Conservation (phyloP, 2,888 invertebrate species). For the Notodonta dromedarius region DNA sequence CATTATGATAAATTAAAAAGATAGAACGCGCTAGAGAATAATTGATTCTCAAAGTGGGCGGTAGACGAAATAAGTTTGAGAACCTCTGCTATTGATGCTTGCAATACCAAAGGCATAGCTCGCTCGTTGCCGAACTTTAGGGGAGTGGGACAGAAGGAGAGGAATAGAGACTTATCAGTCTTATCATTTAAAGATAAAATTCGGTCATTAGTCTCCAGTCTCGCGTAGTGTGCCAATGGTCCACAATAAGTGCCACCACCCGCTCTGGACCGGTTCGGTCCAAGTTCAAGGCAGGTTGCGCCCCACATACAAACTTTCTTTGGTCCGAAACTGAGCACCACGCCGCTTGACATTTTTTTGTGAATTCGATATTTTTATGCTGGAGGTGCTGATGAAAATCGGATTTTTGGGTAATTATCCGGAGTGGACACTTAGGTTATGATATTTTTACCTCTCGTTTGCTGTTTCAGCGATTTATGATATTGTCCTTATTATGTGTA, state of each 20-base stretch:
- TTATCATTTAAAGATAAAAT: not conserved
- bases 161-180: not conserved
- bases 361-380: slow-evolving; percentile 20
- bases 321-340: slow-evolving; percentile 52
- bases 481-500: too few species aligned
- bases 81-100: too few species aligned
- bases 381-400: slow-evolving; percentile 10
- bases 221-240: slow-evolving; percentile 35
- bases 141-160: too few species aligned
- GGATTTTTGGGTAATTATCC: slow-evolving; percentile 10
- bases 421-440: not conserved
- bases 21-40: too few species aligned
- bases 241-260: slow-evolving; percentile 50
- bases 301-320: slow-evolving; percentile 74
- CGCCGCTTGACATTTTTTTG: slow-evolving; percentile 44
- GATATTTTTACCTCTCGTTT: too few species aligned
- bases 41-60: too few species aligned
- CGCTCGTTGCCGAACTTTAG: too few species aligned
- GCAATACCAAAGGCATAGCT: too few species aligned
- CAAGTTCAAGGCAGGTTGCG: slow-evolving; percentile 73
- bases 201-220: slow-evolving; percentile 22
- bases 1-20: too few species aligned
- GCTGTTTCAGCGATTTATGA: too few species aligned
- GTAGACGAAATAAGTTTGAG: too few species aligned
- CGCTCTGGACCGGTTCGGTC: slow-evolving; percentile 57